A percentile compares a stretch with the other conserved stretches of the same genome.
phyloP scores from a whole-genome alignment of 2,113 vertebrate species.

The Nibea albiflora region DNA sequence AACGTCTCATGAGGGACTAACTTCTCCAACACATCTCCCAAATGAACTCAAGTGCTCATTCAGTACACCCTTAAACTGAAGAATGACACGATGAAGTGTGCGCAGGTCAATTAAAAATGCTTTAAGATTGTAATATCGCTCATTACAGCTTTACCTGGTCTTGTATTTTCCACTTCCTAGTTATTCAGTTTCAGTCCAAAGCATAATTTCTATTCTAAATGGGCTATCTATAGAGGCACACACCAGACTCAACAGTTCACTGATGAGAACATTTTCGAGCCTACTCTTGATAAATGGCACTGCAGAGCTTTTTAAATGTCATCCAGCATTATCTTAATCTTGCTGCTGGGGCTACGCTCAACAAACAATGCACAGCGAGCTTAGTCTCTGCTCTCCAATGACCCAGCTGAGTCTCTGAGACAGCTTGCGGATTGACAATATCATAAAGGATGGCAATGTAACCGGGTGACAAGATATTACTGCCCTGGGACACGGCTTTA shows the following conservation, averaged over 20 bases:
- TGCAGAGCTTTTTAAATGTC: constrained; percentile 58
- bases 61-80: background rate
- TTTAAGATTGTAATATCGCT: background rate
- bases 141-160: background rate
- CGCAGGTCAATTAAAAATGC: background rate
- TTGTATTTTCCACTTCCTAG: background rate
- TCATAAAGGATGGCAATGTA: constrained; percentile 59
- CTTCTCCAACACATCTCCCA: constrained; percentile 36
- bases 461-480: constrained; percentile 56
- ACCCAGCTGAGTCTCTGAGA: constrained; percentile 20
- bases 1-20: constrained; percentile 42
- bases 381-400: constrained; percentile 38
- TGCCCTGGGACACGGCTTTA: constrained; percentile 53
- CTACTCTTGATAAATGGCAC: constrained; percentile 51
- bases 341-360: constrained; percentile 43
- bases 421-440: constrained; percentile 45
- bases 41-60: constrained; percentile 33
- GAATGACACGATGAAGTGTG: constrained; percentile 9
- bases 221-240: background rate
- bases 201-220: background rate
- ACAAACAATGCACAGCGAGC: constrained; percentile 54
- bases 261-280: constrained; percentile 32
- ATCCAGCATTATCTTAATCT: constrained; percentile 61
- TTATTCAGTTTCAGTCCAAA: background rate
- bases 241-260: constrained; percentile 17